Evolutionary conservation across 2,113 vertebrate genomes (phyloP), one percentile per base, ranked within the genome.

Genomic region (Hemiprocne comata): DNA sequence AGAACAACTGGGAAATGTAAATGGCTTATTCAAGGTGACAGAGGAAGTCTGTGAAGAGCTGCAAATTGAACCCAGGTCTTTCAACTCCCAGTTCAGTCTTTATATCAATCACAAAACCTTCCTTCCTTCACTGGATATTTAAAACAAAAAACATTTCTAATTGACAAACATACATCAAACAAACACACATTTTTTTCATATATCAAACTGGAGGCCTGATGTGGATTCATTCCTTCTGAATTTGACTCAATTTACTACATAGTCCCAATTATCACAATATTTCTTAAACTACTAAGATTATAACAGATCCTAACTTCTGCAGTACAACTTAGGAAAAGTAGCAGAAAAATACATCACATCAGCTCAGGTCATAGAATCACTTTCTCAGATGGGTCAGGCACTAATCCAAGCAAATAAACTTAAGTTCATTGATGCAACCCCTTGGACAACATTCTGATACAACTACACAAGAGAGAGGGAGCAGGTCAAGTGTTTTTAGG

Each of bases 51-150:
- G 90, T 6, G 6, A 93, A 90, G 85, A 85, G 73, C 85, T 95
- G 95, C 83, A 96, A 92, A 97, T 88, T 96, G 94, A 96, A 96
- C 92, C 72, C 92, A 97, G 93, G 83, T 90, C 94, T 87, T 93
- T 53, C 80, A 95, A 78, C n/a, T 96, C 79, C 90, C 95, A 65
- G 18, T 92, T 65, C 94, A 81, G 85, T 61, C 85, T 90, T 93
- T 94, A 91, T 64, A 92, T 92, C 86, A 81, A 21, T 92, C 88
- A 96, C 17, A 94, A 89, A 93, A 94, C 40, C 83, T 94, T 96
- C 94, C 93, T 96, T 95, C 90, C 79, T 92, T 66, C 28, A 19
- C 42, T 42, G 50, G 61, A 69, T 60, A 84, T 50, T 86, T 92
- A 28, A 92, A 95, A 96, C 57, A 44, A 93, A 84, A 92, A 84